Evolutionary conservation across 1,140 invertebrate species (phyloP).

Genomic region (Drosophila pseudoananassae): DNA sequence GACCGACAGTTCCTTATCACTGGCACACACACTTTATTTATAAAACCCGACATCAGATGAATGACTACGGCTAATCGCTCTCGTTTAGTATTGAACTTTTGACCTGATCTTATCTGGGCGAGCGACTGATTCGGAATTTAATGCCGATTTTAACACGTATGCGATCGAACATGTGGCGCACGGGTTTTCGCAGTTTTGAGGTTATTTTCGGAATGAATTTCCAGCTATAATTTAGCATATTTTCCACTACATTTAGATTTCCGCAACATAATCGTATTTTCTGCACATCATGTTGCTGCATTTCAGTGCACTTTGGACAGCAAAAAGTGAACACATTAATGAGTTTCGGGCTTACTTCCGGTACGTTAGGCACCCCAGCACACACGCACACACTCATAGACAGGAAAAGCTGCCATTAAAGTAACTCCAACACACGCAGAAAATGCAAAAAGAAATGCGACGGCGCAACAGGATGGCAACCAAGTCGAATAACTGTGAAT

Average conservation of each 20-base stretch:
- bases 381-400: not conserved
- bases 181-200: conserved; percentile 43
- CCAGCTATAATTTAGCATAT: not conserved
- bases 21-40: conserved; percentile 50
- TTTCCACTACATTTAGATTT: conserved; percentile 6
- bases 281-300: conserved; percentile 26
- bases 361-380: conserved; percentile 55
- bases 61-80: conserved; percentile 30
- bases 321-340: conserved; percentile 46
- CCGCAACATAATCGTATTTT: conserved; percentile 31
- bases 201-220: conserved; percentile 48
- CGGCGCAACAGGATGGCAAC: conserved; percentile 71
- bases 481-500: conserved; percentile 37
- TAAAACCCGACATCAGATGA: conserved; percentile 29
- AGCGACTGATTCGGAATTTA: conserved; percentile 18
- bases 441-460: conserved; percentile 43
- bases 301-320: conserved; percentile 34
- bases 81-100: conserved; percentile 57
- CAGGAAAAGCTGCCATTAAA: not conserved
- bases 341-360: conserved; percentile 62
- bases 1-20: conserved; percentile 35
- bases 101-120: conserved; percentile 59
- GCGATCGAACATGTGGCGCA: conserved; percentile 41
- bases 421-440: conserved; percentile 9
- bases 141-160: conserved; percentile 30